Conservation (phyloP, 2,113 vertebrate species). For the Albula goreensis region DNA sequence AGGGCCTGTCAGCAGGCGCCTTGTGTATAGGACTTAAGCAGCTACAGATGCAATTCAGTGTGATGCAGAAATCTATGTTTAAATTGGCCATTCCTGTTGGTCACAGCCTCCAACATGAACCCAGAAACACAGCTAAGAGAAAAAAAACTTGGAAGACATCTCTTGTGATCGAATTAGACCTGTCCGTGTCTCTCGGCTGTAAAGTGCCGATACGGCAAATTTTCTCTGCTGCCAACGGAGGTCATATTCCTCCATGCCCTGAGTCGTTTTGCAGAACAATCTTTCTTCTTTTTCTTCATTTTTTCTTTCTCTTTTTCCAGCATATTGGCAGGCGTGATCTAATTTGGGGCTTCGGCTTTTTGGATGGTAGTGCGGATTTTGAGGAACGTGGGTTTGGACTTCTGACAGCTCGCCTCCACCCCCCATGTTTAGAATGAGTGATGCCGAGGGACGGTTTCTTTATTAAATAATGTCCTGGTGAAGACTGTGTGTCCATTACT, state of each 20-base stretch:
- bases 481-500: background rate
- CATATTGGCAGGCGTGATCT: background rate
- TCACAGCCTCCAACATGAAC: background rate
- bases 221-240: background rate
- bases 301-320: background rate
- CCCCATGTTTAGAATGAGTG: background rate
- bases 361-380: background rate
- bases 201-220: background rate
- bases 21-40: background rate
- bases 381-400: background rate
- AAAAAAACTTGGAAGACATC: background rate
- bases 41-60: background rate
- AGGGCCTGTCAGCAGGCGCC: background rate
- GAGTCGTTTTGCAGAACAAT: background rate
- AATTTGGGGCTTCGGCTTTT: no score
- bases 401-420: background rate
- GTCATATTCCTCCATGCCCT: background rate
- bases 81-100: background rate
- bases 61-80: background rate
- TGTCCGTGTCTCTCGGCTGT: background rate
- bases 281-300: background rate
- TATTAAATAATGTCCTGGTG: background rate
- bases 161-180: background rate
- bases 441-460: background rate
- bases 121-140: background rate